Conservation (phyloP, 2,113 vertebrate species). For the Glareola pratincola region DNA sequence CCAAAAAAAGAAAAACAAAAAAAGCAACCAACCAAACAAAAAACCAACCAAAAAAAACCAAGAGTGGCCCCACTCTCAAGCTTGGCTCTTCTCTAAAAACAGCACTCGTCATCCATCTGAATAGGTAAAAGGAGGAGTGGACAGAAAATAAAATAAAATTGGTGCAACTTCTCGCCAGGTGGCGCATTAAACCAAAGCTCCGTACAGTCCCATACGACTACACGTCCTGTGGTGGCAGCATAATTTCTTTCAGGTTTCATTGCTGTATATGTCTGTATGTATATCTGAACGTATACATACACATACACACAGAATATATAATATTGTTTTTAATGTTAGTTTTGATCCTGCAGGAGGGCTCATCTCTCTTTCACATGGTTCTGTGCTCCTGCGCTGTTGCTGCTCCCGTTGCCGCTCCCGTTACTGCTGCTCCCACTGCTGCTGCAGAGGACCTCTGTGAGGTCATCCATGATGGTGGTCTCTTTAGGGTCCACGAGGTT, state of each 20-base stretch:
- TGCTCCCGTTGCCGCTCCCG: constrained; percentile 46
- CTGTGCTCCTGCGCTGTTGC: constrained; percentile 82
- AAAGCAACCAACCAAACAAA: constrained; percentile 8
- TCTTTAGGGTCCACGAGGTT: constrained; percentile 98
- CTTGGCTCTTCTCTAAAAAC: constrained; percentile 61
- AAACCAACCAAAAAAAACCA: background rate
- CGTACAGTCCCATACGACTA: constrained; percentile 31
- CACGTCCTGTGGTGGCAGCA: constrained; percentile 61
- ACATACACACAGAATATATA: constrained; percentile 33
- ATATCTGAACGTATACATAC: constrained; percentile 61
- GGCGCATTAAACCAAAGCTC: constrained; percentile 59
- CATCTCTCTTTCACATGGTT: constrained; percentile 98
- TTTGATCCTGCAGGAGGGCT: constrained; percentile 68
- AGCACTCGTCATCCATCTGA: constrained; percentile 64
- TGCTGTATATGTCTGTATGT: constrained; percentile 45
- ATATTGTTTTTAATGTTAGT: constrained; percentile 52
- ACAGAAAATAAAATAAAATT: constrained; percentile 73
- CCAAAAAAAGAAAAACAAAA: constrained; percentile 39
- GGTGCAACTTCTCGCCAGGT: constrained; percentile 74
- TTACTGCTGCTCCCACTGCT: constrained; percentile 68
- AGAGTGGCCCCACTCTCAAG: constrained; percentile 41
- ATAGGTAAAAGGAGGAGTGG: constrained; percentile 42
- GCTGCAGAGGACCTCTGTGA: constrained; percentile 92
- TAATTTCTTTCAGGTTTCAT: constrained; percentile 43
- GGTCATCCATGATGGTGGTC: constrained; percentile 97